These are phyloP conservation scores for Hyles vespertilio DNA, from an alignment of 1,140 invertebrate genomes.

Conservation along the genomic window DNA sequence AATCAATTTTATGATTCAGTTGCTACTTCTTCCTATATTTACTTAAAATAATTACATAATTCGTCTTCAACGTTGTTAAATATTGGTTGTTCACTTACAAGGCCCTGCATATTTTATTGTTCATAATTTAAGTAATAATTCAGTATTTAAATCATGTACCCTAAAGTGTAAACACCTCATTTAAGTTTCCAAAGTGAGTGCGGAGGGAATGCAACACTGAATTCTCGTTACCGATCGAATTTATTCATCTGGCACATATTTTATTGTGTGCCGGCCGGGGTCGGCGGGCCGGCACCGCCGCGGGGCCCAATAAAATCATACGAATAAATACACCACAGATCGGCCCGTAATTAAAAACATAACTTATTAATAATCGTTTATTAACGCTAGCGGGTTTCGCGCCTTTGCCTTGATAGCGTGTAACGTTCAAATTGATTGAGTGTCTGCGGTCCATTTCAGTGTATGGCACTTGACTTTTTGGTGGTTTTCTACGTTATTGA, in stretches of 20 bases:
- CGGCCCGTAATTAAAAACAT: slow-evolving; percentile 69
- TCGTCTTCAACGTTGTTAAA: no score
- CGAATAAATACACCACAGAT: slow-evolving; percentile 66
- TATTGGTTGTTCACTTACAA: no score
- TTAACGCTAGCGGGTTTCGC: slow-evolving; percentile 65
- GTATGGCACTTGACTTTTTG: not conserved
- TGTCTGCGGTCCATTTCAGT: not conserved
- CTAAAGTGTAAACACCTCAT: slow-evolving; percentile 3
- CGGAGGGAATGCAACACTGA: slow-evolving; percentile 46
- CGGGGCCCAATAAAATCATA: slow-evolving; percentile 70
- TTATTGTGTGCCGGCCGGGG: slow-evolving; percentile 54
- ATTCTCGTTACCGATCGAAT: slow-evolving; percentile 69
- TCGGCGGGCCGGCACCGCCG: slow-evolving; percentile 34
- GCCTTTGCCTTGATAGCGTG: slow-evolving; percentile 25
- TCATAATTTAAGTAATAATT: not conserved
- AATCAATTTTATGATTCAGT: no score
- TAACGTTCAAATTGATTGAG: not conserved
- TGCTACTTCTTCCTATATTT: no score
- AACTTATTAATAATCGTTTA: slow-evolving; percentile 72
- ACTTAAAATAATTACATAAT: no score
- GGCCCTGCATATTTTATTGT: no score
- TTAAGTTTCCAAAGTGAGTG: slow-evolving; percentile 4
- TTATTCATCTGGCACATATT: slow-evolving; percentile 63
- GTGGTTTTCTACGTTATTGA: no score
- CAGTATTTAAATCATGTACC: not conserved